Conservation (phyloP, 1,140 invertebrate species). For the Lineus longissimus region DNA sequence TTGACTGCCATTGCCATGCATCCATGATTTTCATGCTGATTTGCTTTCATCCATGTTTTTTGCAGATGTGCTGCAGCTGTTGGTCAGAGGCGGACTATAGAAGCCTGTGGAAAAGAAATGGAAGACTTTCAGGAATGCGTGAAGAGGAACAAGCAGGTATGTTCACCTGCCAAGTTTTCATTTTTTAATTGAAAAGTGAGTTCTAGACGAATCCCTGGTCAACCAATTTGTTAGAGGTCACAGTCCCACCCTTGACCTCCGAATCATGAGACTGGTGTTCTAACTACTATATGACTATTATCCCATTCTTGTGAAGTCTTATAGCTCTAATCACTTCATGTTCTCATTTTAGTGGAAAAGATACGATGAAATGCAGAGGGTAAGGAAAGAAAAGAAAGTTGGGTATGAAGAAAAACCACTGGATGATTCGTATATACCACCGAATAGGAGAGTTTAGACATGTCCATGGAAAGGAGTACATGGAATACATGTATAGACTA, state of each 20-base stretch:
- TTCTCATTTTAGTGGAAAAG: not conserved
- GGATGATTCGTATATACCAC: not conserved
- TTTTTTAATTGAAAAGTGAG: no score
- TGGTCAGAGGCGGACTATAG: not conserved
- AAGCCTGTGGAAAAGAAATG: not conserved
- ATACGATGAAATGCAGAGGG: not conserved
- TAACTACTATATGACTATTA: not conserved
- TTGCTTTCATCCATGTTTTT: not conserved
- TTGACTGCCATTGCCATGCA: not conserved
- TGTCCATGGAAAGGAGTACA: no score
- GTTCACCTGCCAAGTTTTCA: no score
- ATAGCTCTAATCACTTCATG: not conserved
- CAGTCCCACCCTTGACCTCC: no score
- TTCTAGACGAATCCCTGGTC: no score
- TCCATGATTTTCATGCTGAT: not conserved
- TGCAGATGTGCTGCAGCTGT: not conserved
- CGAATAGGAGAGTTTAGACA: no score
- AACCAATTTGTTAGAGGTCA: no score
- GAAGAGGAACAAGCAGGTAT: not conserved
- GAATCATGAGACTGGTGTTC: no score
- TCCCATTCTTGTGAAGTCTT: not conserved
- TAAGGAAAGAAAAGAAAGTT: not conserved
- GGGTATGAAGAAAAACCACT: conserved; percentile 2
- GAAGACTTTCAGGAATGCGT: conserved; percentile 2
- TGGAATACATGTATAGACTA: no score